phyloP scores from a whole-genome alignment of 2,113 vertebrate species.

The Nestor notabilis region DNA sequence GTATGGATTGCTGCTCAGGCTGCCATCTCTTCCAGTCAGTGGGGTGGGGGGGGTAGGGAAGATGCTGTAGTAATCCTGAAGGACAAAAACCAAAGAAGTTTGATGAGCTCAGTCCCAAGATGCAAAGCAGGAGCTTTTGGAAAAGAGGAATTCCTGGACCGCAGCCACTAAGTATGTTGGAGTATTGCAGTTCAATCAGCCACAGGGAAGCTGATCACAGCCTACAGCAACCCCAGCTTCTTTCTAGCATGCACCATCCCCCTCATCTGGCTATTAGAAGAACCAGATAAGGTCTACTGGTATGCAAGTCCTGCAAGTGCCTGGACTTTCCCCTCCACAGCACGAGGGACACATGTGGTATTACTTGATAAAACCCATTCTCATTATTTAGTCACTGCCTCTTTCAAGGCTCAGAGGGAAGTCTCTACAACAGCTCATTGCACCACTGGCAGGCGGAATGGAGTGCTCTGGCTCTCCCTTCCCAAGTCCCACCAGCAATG shows the following conservation, averaged over 20 bases:
- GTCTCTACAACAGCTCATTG: not conserved
- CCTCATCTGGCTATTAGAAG: not conserved
- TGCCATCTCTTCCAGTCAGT: conserved; percentile 91
- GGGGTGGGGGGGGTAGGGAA: conserved; percentile 92
- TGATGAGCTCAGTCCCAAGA: not conserved
- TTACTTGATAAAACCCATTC: not conserved
- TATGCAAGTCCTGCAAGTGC: not conserved
- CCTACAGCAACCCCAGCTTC: not conserved
- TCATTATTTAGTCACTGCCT: not conserved
- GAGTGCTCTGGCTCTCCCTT: not conserved
- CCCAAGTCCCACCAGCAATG: not conserved
- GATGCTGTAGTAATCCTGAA: conserved; percentile 98
- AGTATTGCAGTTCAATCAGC: not conserved
- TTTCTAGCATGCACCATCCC: conserved; percentile 65
- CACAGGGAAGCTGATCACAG: not conserved
- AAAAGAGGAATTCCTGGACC: not conserved
- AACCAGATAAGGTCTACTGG: conserved; percentile 68
- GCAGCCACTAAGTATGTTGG: not conserved
- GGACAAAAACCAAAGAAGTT: not conserved
- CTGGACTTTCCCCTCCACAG: not conserved
- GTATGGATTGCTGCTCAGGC: conserved; percentile 93
- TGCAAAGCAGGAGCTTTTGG: not conserved
- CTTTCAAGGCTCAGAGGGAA: not conserved
- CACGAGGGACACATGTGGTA: accelerated
- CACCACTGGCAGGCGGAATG: accelerated